These are phyloP conservation scores for Channa maculata DNA, from an alignment of 2,113 vertebrate genomes.

Conservation along the genomic window DNA sequence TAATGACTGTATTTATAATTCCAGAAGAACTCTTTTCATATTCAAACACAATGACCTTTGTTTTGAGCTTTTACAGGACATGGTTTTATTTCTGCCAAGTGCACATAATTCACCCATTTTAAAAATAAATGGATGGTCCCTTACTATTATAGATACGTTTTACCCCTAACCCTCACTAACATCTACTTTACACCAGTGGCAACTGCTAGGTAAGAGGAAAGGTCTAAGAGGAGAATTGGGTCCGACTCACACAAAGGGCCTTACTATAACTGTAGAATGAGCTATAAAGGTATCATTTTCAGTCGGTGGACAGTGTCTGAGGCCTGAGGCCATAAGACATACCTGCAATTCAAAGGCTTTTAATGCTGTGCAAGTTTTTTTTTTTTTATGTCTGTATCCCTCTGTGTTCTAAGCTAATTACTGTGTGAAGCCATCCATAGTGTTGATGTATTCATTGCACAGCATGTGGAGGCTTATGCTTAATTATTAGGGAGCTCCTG, in stretches of 20 bases:
- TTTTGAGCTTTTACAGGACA: too few species aligned
- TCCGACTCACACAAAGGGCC: background rate
- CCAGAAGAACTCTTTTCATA: too few species aligned
- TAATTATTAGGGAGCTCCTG: constrained; percentile 1
- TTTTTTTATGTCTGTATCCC: too few species aligned
- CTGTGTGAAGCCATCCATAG: background rate
- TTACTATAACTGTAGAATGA: background rate
- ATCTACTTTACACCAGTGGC: background rate
- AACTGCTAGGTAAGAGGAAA: background rate
- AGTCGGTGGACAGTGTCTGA: background rate
- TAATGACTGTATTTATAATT: too few species aligned
- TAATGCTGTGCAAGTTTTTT: background rate
- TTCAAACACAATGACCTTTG: too few species aligned
- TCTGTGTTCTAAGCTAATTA: too few species aligned
- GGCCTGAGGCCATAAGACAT: background rate
- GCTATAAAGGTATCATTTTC: background rate
- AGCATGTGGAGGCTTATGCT: background rate
- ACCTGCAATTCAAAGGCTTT: background rate
- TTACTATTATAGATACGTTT: too few species aligned
- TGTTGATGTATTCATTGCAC: background rate
- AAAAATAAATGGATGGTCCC: too few species aligned
- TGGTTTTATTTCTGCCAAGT: too few species aligned
- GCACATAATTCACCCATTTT: too few species aligned
- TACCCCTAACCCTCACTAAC: too few species aligned
- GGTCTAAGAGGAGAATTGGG: background rate